Conservation (phyloP, 2,888 invertebrate species). For the Beris chalybata region DNA sequence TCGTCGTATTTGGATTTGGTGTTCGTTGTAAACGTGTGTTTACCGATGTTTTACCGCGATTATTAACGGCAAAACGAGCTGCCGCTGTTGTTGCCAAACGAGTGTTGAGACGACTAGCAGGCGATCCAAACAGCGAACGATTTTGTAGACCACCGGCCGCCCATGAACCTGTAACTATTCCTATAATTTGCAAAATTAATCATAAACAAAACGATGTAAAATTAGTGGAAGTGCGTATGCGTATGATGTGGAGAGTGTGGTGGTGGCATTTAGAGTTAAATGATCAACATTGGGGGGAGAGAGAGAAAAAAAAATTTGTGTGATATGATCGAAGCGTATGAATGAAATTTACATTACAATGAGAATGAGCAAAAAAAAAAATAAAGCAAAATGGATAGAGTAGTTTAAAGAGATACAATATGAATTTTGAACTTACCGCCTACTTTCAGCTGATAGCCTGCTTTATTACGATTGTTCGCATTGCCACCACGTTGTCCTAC, state of each 20-base stretch:
- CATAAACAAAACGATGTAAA: constrained; percentile 40
- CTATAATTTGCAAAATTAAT: constrained; percentile 45
- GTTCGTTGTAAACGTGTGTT: constrained; percentile 41
- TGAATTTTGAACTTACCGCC: constrained; percentile 43
- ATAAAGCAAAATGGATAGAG: constrained; percentile 24
- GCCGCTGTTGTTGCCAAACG: constrained; percentile 35
- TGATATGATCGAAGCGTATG: neutral
- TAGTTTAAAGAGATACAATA: constrained; percentile 28
- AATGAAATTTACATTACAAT: neutral
- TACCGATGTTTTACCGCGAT: constrained; percentile 37
- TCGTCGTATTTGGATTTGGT: constrained; percentile 34
- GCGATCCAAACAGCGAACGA: constrained; percentile 42
- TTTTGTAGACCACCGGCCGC: constrained; percentile 41
- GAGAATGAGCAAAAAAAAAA: constrained; percentile 37
- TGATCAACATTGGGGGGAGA: neutral
- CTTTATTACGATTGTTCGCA: constrained; percentile 38
- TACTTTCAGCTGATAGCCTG: constrained; percentile 46
- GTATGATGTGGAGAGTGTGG: neutral
- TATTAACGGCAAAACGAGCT: constrained; percentile 25
- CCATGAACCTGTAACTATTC: constrained; percentile 48
- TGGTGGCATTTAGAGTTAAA: neutral
- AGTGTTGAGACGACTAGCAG: constrained; percentile 42
- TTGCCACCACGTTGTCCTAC: constrained; percentile 17
- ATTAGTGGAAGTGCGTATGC: constrained; percentile 8
- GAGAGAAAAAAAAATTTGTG: neutral